These are phyloP conservation scores for Protodeltote pygarga DNA, from an alignment of 2,888 invertebrate species.

Conservation along the genomic window DNA sequence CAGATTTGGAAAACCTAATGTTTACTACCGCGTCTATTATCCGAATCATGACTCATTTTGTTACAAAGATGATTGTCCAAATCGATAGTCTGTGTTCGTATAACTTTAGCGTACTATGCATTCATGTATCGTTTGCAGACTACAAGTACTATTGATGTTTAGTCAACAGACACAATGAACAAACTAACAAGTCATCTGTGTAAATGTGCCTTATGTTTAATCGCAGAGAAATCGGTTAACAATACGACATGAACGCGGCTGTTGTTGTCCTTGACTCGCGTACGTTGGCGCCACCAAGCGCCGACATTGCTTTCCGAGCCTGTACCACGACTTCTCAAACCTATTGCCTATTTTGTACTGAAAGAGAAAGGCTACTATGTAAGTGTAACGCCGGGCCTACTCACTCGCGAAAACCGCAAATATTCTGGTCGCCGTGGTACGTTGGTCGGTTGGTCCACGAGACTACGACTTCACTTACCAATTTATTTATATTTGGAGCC, in stretches of 20 bases:
- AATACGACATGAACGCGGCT: conserved; percentile 55
- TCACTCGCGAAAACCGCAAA: conserved; percentile 48
- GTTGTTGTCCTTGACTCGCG: conserved; percentile 73
- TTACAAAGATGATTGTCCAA: conserved; percentile 33
- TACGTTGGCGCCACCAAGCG: conserved; percentile 67
- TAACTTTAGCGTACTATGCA: conserved; percentile 22
- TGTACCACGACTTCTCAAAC: conserved; percentile 49
- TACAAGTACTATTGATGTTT: conserved; percentile 20
- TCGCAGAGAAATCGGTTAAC: conserved; percentile 50
- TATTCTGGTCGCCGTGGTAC: conserved; percentile 42
- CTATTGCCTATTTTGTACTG: conserved; percentile 61
- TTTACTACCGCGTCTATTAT: conserved; percentile 43
- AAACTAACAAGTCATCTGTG: conserved; percentile 6
- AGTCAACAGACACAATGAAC: conserved; percentile 34
- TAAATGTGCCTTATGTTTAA: conserved; percentile 30
- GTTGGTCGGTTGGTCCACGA: conserved; percentile 23
- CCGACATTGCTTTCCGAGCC: conserved; percentile 39
- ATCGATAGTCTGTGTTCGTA: conserved; percentile 21
- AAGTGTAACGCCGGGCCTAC: conserved; percentile 48
- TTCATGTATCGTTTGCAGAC: conserved; percentile 19
- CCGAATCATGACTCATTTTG: conserved; percentile 39
- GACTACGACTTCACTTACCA: conserved; percentile 42
- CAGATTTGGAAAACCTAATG: conserved; percentile 41
- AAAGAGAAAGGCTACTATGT: conserved; percentile 52
- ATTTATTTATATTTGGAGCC: conserved; percentile 61